These are phyloP conservation scores for Brachymystax lenok DNA, from an alignment of 2,797 vertebrate species.

Conservation along the genomic window DNA sequence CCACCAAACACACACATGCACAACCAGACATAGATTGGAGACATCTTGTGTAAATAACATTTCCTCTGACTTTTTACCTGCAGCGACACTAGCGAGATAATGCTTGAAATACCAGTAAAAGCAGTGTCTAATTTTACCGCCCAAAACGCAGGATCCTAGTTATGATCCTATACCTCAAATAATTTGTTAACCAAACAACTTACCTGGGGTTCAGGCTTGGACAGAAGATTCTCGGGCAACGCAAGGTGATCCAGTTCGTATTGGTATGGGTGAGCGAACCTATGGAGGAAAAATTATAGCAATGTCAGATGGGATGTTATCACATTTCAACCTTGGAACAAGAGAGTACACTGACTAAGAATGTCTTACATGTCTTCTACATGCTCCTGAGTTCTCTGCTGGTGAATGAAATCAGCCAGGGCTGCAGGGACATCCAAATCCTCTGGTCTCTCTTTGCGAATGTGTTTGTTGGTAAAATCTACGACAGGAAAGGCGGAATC, in stretches of 20 bases:
- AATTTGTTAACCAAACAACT: constrained; percentile 9
- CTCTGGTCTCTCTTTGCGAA: constrained; percentile 85
- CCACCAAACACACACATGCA: neutral
- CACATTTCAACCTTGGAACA: neutral
- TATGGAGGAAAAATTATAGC: constrained; percentile 45
- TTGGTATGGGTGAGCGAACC: constrained; percentile 95
- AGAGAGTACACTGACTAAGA: neutral
- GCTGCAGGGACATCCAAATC: constrained; percentile 92
- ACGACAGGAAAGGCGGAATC: neutral
- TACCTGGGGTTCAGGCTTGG: constrained; percentile 87
- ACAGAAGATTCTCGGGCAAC: constrained; percentile 75
- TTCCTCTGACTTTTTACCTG: neutral
- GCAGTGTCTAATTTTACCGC: neutral
- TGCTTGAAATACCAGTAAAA: neutral
- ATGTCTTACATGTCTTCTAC: constrained; percentile 89
- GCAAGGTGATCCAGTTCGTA: constrained; percentile 89
- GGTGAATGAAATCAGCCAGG: constrained; percentile 93
- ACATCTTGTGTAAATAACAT: neutral
- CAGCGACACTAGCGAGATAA: neutral
- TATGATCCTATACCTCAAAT: neutral
- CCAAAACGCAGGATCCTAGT: too few species aligned
- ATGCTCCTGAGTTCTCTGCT: constrained; percentile 89
- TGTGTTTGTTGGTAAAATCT: constrained; percentile 85
- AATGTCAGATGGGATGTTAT: neutral
- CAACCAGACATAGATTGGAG: too few species aligned